Base-by-base conservation (phyloP, 2,888 invertebrate genomes). In the Melinaea marsaeus region DNA sequence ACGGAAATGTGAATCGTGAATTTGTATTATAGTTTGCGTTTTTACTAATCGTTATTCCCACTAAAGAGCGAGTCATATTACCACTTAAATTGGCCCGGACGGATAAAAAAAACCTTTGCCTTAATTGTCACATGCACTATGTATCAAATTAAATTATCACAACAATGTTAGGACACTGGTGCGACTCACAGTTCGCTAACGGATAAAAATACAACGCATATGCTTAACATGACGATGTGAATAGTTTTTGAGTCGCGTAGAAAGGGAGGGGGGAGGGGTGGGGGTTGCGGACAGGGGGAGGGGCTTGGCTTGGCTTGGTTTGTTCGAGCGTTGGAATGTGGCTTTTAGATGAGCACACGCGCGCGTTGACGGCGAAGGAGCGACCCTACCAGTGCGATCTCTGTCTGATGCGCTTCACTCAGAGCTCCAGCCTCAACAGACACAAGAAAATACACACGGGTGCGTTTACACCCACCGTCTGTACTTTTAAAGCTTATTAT, bases 371-470 rank as follows among this genome's bases (percentile, higher is more conserved):
- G 90, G 87, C 81, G 88, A 90, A 90, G 90, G 90, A 90, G 79
- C 89, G 90, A 81, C 93, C 93, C 72, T 93, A 93, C 89, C 93
- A 92, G 85, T 94, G 94, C 84, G 93, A 93, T 75, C 86, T 93
- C 79, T 94, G 94, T 84, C 91, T 92, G 83, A 94, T 94, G 87
- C 91, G 93, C 84, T 94, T 94, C 86, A 94, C 93, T 78, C 94
- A 94, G 87, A 94, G 94, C 85, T 93, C 93, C 88, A 94, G 94
- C 82, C 91, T 94, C 79, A 94, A 94, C 86, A 92, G 94, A 76
- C 94, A 94, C 88, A 94, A 93, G 87, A 92, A 94, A 81, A 93
- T 94, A 74, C 94, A 94, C 79, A 94, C 94, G 80, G 92, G 92
- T 92, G 88, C 85, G 91, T 90, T 82, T 78, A 79, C 61, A 58